These are phyloP conservation scores for Cremastinae sp. DNA, from an alignment of 2,888 invertebrate species.

Conservation along the genomic window DNA sequence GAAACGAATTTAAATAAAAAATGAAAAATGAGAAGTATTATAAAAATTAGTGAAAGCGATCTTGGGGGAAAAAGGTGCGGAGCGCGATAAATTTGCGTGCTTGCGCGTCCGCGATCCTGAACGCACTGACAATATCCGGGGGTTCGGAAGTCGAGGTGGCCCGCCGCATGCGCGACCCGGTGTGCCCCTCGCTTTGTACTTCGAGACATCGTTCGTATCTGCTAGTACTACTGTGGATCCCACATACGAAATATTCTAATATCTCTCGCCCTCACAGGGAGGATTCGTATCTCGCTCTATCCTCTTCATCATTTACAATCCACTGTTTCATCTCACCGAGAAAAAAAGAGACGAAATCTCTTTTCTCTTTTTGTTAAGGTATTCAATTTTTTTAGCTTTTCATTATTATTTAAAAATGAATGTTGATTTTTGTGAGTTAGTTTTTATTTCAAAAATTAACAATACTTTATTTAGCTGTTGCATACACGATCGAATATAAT, in stretches of 20 bases:
- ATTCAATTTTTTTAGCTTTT: too few relatives aligned
- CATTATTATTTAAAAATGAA: too few relatives aligned
- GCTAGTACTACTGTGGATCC: constrained; percentile 23
- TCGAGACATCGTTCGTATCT: constrained; percentile 42
- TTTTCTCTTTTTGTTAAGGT: too few relatives aligned
- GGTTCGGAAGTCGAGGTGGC: constrained; percentile 67
- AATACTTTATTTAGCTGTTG: too few relatives aligned
- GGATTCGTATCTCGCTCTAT: constrained; percentile 23
- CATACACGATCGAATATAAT: too few relatives aligned
- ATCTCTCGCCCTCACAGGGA: constrained; percentile 21
- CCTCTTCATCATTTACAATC: not conserved
- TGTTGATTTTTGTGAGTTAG: too few relatives aligned
- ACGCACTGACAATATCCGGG: constrained; percentile 76
- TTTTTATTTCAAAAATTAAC: too few relatives aligned
- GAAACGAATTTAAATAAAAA: too few relatives aligned
- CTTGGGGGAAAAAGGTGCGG: constrained; percentile 5
- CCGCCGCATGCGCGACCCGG: constrained; percentile 71
- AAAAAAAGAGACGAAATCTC: too few relatives aligned
- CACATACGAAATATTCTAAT: constrained; percentile 1
- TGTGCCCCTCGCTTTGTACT: constrained; percentile 35
- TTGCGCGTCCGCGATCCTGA: constrained; percentile 72
- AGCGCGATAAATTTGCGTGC: constrained; percentile 59
- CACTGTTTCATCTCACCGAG: constrained; percentile 6
- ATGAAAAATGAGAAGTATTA: not conserved
- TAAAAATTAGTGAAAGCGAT: constrained; percentile 1